phyloP scores from a whole-genome alignment of 2,797 vertebrate species.

The Myiothlypis coronata region DNA sequence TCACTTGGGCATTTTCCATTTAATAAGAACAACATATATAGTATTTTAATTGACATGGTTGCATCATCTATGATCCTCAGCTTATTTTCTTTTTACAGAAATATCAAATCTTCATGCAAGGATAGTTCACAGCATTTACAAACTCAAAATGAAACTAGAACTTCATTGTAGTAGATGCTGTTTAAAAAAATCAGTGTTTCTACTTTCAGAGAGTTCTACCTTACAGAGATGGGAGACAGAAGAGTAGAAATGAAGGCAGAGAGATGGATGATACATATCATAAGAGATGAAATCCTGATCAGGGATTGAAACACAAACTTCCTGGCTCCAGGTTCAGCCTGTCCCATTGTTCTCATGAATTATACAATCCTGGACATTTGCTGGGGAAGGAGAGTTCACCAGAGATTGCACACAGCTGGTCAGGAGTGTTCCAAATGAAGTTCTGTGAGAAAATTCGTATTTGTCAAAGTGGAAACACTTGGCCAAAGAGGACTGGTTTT shows the following conservation, averaged over 20 bases:
- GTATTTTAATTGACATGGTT: neutral
- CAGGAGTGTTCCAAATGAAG: neutral
- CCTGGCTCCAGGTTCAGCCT: neutral
- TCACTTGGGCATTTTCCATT: neutral
- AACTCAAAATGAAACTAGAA: neutral
- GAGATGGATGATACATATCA: neutral
- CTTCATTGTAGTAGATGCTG: accelerated
- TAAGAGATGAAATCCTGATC: neutral
- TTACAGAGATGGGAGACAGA: neutral
- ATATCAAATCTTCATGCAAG: neutral
- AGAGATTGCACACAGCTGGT: neutral
- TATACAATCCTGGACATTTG: neutral
- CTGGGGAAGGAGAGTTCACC: neutral
- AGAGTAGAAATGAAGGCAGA: neutral
- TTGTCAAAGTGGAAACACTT: neutral
- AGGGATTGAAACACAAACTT: neutral
- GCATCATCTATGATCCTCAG: neutral
- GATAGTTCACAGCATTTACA: neutral
- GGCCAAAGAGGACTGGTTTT: neutral
- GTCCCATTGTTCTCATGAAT: neutral
- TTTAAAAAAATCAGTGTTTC: neutral
- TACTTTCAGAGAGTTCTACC: neutral
- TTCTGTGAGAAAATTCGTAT: neutral
- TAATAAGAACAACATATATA: neutral
- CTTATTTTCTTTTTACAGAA: neutral